A percentile compares a stretch with the other conserved stretches of the same genome.
Conservation (phyloP, 2,888 invertebrate species). For the Sinohyriopsis cumingii region DNA sequence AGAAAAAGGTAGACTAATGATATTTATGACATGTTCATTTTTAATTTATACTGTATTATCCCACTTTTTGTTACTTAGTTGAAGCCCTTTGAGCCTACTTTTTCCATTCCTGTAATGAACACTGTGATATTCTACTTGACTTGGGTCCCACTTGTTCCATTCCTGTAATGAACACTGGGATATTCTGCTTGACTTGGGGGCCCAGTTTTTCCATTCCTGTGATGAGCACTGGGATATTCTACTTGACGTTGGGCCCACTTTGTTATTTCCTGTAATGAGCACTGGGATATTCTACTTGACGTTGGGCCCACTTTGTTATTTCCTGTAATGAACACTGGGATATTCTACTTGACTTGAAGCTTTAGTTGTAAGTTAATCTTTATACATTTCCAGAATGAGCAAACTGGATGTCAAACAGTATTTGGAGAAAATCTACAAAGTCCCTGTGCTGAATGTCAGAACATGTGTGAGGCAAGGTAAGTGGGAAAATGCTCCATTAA, state of each 20-base stretch:
- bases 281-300: not conserved
- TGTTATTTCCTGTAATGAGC: not conserved
- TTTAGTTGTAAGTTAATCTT: not conserved
- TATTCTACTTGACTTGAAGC: not conserved
- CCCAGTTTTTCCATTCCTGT: not conserved
- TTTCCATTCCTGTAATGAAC: not conserved
- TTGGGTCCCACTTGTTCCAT: slow-evolving; percentile 76
- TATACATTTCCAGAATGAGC: slow-evolving; percentile 81
- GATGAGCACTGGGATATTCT: too few species aligned
- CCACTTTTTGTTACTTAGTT: too few species aligned
- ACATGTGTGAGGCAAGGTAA: slow-evolving; percentile 84
- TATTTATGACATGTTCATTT: too few species aligned
- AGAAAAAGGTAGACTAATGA: too few species aligned
- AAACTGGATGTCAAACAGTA: slow-evolving; percentile 91
- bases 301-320: not conserved
- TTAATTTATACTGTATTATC: too few species aligned
- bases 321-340: not conserved
- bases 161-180: too few species aligned
- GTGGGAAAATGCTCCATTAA: slow-evolving; percentile 7
- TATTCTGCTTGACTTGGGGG: too few species aligned
- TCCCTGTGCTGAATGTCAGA: slow-evolving; percentile 84
- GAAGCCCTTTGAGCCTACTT: too few species aligned
- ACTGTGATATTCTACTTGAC: too few species aligned
- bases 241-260: too few species aligned
- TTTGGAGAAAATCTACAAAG: slow-evolving; percentile 93